Evolutionary conservation across 2,888 invertebrate species (phyloP), one percentile per base, ranked within the genome.

Genomic region (Empis stercorea): DNA sequence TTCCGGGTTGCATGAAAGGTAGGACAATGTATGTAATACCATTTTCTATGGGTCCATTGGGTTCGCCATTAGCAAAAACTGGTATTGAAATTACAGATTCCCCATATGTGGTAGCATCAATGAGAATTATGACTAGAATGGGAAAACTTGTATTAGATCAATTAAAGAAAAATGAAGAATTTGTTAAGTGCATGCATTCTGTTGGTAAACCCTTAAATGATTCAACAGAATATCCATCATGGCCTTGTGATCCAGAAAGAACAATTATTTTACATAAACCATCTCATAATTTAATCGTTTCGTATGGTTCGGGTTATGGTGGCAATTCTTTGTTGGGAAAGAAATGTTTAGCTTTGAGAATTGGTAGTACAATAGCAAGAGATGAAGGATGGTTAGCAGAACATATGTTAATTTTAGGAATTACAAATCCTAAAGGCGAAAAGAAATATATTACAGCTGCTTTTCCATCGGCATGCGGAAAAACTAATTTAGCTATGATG

Each of bases 401-500:
- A 64, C 99, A 99, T 63, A 99, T 99, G 99, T 74, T 99, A 73
- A 96, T 97, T 62, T 76, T 97, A 55, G 95, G 96, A 42, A 82
- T 97, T 51, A 96, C 96, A 0, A 88, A 89, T 68, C 88, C 91
- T 0, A 72, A 83, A 60, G 93, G 94, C 0, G 79, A 79, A 54
- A 92, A 93, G 66, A 81, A 84, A 42, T 96, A 95, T 72, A 83
- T 99, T 49, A 95, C 91, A 0, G 97, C 97, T 0, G 99, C 99
- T 0, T 99, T 99, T 66, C 99, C 99, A 0, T 94, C 94, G 2
- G 97, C 97, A 3, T 99, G 99, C 65, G 99, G 99, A 15, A 99
- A 99, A 70, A 99, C 99, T 17, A 99, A 99, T 71, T 73, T 99
- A 50, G 99, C 99, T 23, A 99, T 99, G 99, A 82, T 99, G 85